These are phyloP conservation scores for Amblyraja radiata DNA, from an alignment of 2,797 vertebrate genomes.

Conservation along the genomic window DNA sequence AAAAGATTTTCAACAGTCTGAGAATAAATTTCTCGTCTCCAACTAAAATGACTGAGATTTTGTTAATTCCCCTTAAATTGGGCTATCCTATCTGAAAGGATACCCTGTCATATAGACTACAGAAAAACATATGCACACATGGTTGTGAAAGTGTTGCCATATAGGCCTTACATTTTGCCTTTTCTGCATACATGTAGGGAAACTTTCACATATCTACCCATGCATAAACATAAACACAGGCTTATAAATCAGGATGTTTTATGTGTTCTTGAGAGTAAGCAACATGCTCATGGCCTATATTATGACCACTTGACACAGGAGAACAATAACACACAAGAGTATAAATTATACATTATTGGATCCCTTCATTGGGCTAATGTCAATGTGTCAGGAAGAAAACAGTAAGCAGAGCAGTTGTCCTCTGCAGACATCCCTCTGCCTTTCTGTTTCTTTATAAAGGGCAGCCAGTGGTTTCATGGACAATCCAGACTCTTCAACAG, in stretches of 20 bases:
- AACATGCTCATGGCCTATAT: no score
- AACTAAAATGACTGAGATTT: no score
- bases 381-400: background rate
- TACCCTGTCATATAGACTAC: no score
- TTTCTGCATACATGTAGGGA: background rate
- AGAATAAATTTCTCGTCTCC: no score
- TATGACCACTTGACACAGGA: background rate
- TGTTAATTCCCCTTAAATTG: no score
- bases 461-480: slow-evolving; percentile 23
- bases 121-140: background rate
- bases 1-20: no score
- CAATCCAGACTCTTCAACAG: slow-evolving; percentile 31
- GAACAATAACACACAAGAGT: background rate
- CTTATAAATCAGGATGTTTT: background rate
- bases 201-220: background rate
- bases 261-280: background rate
- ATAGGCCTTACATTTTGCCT: background rate
- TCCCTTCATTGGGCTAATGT: background rate
- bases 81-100: no score
- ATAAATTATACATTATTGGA: background rate
- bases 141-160: background rate
- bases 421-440: background rate
- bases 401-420: background rate
- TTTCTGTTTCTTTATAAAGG: slow-evolving; percentile 22
- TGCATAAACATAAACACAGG: background rate